Evolutionary conservation across 2,888 invertebrate species (phyloP).

Genomic region (Plagodis pulveraria): DNA sequence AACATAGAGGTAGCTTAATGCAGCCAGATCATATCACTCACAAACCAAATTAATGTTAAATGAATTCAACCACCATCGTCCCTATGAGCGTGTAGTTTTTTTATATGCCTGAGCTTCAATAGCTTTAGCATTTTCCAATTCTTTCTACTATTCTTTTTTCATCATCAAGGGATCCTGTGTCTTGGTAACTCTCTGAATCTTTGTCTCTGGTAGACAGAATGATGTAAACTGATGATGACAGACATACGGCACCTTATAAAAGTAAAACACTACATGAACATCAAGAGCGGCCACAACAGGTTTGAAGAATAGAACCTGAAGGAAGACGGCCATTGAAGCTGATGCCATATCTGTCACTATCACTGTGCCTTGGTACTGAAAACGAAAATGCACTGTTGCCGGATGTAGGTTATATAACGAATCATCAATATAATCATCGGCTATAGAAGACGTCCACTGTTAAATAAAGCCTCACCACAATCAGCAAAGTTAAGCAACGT

Average conservation of each 20-base stretch:
- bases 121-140: constrained; percentile 25
- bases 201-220: constrained; percentile 66
- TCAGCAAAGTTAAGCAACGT: no score
- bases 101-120: background rate
- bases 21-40: no score
- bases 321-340: constrained; percentile 56
- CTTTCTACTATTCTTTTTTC: constrained; percentile 55
- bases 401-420: no score
- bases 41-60: no score
- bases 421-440: no score
- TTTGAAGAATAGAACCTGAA: constrained; percentile 70
- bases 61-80: no score
- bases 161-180: constrained; percentile 62
- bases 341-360: constrained; percentile 64
- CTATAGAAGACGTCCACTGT: no score
- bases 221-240: constrained; percentile 55
- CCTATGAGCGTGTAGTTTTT: no score
- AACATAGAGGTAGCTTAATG: no score
- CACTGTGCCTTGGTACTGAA: constrained; percentile 73
- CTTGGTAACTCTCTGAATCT: constrained; percentile 57
- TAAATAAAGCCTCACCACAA: no score
- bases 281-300: constrained; percentile 60
- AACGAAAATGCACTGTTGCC: constrained; percentile 22
- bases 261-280: constrained; percentile 61
- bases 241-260: constrained; percentile 61